Evolutionary conservation across 2,113 vertebrate genomes (phyloP).

Genomic region (Caranx ignobilis): DNA sequence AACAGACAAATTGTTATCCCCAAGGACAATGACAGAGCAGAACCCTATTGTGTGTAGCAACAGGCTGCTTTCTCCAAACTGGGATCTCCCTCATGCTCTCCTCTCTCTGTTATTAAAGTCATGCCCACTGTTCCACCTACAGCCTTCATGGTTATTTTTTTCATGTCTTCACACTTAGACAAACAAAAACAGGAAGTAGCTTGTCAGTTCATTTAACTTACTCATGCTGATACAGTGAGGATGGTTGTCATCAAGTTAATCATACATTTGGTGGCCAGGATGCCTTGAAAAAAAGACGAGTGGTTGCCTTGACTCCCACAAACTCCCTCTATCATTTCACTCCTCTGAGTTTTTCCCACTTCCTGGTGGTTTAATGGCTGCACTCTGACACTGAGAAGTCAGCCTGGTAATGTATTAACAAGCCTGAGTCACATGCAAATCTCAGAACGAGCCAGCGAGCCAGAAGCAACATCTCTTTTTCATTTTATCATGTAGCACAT

Average conservation of each 20-base stretch:
- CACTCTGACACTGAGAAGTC: conserved; percentile 29
- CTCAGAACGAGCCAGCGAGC: background rate
- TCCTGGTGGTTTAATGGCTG: conserved; percentile 42
- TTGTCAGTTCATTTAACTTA: background rate
- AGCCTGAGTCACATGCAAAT: conserved; percentile 21
- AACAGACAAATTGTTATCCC: conserved; percentile 40
- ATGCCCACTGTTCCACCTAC: background rate
- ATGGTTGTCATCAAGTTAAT: conserved; percentile 67
- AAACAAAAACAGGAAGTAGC: conserved; percentile 32
- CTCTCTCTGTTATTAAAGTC: background rate
- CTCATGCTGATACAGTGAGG: background rate
- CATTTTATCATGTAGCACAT: background rate
- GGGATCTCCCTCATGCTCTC: background rate
- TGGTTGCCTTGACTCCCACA: conserved; percentile 56
- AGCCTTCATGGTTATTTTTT: background rate
- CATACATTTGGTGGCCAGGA: conserved; percentile 34
- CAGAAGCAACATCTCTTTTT: too few relatives aligned
- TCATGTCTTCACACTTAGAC: background rate
- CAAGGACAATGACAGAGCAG: conserved; percentile 41
- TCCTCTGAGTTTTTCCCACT: conserved; percentile 11
- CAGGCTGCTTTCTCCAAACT: conserved; percentile 21
- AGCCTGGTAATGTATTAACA: conserved; percentile 66
- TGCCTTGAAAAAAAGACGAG: background rate
- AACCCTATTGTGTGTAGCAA: conserved; percentile 10
- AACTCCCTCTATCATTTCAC: conserved; percentile 17